Percentiles rank a stretch among this genome's conserved stretches.
phyloP scores from a whole-genome alignment of 2,888 invertebrate genomes.

The Mongoloraphidia duomilia region DNA sequence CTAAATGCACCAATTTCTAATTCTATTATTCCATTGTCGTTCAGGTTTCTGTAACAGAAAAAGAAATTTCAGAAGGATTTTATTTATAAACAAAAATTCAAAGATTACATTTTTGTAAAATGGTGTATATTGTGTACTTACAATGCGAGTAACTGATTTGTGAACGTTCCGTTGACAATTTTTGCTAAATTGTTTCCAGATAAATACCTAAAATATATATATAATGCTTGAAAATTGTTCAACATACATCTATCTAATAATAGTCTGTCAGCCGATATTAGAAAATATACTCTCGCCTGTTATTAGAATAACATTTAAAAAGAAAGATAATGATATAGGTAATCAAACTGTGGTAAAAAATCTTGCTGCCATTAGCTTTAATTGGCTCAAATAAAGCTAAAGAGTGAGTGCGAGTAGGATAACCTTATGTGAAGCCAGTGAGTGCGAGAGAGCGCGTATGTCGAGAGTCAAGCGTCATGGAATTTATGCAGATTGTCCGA shows the following conservation, averaged over 20 bases:
- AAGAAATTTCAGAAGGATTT: background rate
- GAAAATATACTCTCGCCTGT: too few relatives aligned
- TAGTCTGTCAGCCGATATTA: too few relatives aligned
- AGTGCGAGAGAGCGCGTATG: too few relatives aligned
- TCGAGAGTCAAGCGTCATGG: too few relatives aligned
- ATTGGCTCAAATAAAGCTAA: too few relatives aligned
- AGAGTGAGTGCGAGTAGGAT: too few relatives aligned
- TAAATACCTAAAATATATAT: constrained; percentile 30
- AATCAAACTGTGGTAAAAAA: too few relatives aligned
- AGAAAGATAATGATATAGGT: too few relatives aligned
- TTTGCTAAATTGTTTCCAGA: constrained; percentile 32
- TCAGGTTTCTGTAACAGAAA: constrained; percentile 28
- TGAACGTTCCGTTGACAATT: constrained; percentile 32
- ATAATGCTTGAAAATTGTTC: background rate
- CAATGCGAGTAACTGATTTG: constrained; percentile 29
- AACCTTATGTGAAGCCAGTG: too few relatives aligned
- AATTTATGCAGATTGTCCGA: too few relatives aligned
- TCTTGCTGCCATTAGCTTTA: too few relatives aligned
- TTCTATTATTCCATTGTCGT: constrained; percentile 29
- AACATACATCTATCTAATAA: background rate
- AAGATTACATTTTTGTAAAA: background rate
- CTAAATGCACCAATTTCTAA: constrained; percentile 30
- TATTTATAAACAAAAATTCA: background rate
- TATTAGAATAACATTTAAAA: too few relatives aligned
- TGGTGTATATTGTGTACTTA: constrained; percentile 21